Percentiles rank a stretch among this genome's conserved stretches.
Evolutionary conservation across 2,113 vertebrate genomes (phyloP).

Genomic region (Zosterops pallidus): DNA sequence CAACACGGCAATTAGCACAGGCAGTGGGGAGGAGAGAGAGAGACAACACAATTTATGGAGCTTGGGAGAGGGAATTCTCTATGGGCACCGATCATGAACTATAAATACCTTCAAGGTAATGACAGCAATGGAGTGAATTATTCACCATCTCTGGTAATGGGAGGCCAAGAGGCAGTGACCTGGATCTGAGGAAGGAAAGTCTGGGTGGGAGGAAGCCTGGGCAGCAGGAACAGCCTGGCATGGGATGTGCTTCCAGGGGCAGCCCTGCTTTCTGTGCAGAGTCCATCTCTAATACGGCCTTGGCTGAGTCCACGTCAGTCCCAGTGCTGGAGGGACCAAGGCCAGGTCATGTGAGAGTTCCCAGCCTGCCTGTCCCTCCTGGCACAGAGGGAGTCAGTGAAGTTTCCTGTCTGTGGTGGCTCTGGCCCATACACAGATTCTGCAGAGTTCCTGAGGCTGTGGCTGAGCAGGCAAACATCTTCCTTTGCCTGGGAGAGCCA

Average conservation of each 20-base stretch:
- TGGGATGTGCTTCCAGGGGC: not conserved
- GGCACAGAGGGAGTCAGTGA: rapidly evolving
- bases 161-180: constrained; percentile 73
- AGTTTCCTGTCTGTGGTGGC: not conserved
- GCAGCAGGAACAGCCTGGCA: not conserved
- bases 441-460: not conserved
- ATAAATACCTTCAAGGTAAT: constrained; percentile 76
- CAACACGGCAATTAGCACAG: not conserved
- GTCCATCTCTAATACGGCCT: rapidly evolving
- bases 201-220: not conserved
- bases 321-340: not conserved
- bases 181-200: constrained; percentile 66
- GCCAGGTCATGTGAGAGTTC: not conserved
- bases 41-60: not conserved
- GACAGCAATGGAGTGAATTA: constrained; percentile 74
- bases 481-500: rapidly evolving
- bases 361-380: not conserved
- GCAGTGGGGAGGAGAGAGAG: not conserved
- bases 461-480: not conserved
- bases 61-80: constrained; percentile 6
- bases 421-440: not conserved
- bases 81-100: constrained; percentile 6
- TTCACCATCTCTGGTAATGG: constrained; percentile 60
- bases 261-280: not conserved
- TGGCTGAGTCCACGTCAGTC: rapidly evolving